Evolutionary conservation across 2,888 invertebrate species (phyloP).

Genomic region (Drosophila colorata): DNA sequence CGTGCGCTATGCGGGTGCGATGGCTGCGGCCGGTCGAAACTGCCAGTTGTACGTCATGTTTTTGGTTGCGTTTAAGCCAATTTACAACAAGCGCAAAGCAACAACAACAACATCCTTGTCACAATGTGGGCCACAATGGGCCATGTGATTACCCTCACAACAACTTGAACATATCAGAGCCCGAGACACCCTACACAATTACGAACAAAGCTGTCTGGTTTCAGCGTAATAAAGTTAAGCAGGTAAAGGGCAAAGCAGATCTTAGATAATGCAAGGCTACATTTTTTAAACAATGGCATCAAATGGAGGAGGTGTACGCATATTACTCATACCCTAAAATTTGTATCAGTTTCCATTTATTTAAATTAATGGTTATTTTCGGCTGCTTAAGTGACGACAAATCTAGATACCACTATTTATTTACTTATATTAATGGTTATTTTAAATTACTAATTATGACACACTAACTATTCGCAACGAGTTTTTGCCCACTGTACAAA

Average conservation of each 20-base stretch:
- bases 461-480: too few relatives aligned
- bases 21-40: conserved; percentile 32
- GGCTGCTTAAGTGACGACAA: not conserved
- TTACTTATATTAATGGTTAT: not conserved
- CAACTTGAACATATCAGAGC: not conserved
- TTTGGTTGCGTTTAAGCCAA: conserved; percentile 55
- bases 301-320: too few relatives aligned
- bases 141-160: not conserved
- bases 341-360: not conserved
- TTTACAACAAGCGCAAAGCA: conserved; percentile 35
- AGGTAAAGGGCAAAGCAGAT: not conserved
- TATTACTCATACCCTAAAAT: not conserved
- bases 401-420: not conserved
- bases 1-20: conserved; percentile 73
- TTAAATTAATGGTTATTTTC: too few relatives aligned
- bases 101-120: conserved; percentile 27
- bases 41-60: conserved; percentile 72
- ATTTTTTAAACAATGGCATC: too few relatives aligned
- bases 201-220: conserved; percentile 2
- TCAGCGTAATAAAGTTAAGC: not conserved
- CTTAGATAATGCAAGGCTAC: not conserved
- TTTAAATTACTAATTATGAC: not conserved
- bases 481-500: conserved; percentile 19
- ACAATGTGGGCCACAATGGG: conserved; percentile 38
- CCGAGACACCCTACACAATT: not conserved